A percentile compares a stretch with the other conserved stretches of the same genome.
phyloP scores from a whole-genome alignment of 2,797 vertebrate species.

The Enteromius fasciolatus region DNA sequence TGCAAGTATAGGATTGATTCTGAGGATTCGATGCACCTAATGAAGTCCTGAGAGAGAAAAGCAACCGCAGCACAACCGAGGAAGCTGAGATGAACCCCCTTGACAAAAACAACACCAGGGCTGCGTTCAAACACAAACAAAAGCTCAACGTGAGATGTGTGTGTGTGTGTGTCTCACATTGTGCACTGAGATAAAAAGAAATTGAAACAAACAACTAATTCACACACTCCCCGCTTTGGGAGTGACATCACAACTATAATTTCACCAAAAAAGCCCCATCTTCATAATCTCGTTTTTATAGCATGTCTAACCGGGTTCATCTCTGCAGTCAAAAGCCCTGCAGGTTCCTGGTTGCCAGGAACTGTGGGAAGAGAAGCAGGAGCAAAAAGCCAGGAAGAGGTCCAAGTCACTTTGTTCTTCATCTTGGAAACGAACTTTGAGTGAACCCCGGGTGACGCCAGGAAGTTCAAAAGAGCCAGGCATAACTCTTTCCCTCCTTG shows the following conservation, averaged over 20 bases:
- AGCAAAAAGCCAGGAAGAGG: constrained; percentile 89
- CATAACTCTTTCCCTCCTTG: constrained; percentile 67
- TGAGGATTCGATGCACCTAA: constrained; percentile 44
- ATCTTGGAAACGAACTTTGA: constrained; percentile 92
- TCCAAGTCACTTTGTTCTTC: constrained; percentile 89
- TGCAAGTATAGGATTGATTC: constrained; percentile 29
- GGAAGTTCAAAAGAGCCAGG: constrained; percentile 75
- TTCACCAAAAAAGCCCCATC: neutral
- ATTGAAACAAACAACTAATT: constrained; percentile 41
- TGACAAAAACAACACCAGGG: constrained; percentile 34
- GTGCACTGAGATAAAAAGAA: constrained; percentile 23
- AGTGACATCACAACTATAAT: neutral
- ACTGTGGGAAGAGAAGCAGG: constrained; percentile 69
- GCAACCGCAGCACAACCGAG: neutral
- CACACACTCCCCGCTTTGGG: neutral
- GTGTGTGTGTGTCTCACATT: neutral
- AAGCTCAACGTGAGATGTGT: constrained; percentile 30
- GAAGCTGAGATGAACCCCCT: constrained; percentile 15
- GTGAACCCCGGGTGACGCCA: constrained; percentile 85
- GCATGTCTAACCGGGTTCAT: constrained; percentile 53
- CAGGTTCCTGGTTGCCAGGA: constrained; percentile 69
- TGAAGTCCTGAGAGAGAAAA: constrained; percentile 48
- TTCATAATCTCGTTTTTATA: neutral
- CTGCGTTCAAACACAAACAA: constrained; percentile 41
- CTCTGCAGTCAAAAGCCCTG: constrained; percentile 66